Percentiles rank a stretch among this genome's conserved stretches.
Conservation (phyloP, 2,888 invertebrate genomes). For the Drosophila atripex region DNA sequence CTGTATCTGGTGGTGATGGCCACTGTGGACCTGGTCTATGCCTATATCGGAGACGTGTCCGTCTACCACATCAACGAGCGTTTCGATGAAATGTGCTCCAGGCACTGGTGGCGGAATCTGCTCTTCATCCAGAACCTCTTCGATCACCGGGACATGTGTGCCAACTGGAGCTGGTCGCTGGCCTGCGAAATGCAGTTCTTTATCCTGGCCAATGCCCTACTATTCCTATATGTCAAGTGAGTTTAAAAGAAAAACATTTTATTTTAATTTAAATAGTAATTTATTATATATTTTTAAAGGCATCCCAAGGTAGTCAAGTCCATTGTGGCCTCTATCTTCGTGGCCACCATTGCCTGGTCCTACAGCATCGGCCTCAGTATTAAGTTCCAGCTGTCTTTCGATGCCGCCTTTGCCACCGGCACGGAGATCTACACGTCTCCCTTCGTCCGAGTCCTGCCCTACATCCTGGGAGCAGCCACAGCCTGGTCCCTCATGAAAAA, state of each 20-base stretch:
- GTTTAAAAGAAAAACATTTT: constrained; percentile 9
- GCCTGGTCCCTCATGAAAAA: constrained; percentile 83
- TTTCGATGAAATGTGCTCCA: constrained; percentile 82
- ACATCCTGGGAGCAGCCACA: constrained; percentile 84
- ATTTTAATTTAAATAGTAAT: background rate
- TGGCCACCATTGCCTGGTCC: constrained; percentile 77
- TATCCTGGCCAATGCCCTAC: constrained; percentile 76
- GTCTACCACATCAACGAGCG: constrained; percentile 83
- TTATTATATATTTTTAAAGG: constrained; percentile 51
- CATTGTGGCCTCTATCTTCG: constrained; percentile 54
- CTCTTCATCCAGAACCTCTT: constrained; percentile 83
- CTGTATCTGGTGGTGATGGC: constrained; percentile 81
- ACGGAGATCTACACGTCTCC: constrained; percentile 85
- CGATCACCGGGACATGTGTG: constrained; percentile 82
- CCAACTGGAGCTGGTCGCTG: constrained; percentile 84
- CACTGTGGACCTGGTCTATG: constrained; percentile 81
- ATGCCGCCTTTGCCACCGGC: constrained; percentile 82
- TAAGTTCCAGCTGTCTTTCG: constrained; percentile 82
- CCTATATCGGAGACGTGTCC: constrained; percentile 82
- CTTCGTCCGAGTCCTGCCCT: constrained; percentile 85
- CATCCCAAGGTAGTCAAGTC: constrained; percentile 74
- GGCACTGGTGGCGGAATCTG: constrained; percentile 84
- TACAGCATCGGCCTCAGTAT: constrained; percentile 74
- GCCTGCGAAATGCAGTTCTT: constrained; percentile 84
- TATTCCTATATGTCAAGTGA: constrained; percentile 83